Evolutionary conservation across 2,888 invertebrate genomes (phyloP).

Genomic region (Ashinkailepas kermadecensis): DNA sequence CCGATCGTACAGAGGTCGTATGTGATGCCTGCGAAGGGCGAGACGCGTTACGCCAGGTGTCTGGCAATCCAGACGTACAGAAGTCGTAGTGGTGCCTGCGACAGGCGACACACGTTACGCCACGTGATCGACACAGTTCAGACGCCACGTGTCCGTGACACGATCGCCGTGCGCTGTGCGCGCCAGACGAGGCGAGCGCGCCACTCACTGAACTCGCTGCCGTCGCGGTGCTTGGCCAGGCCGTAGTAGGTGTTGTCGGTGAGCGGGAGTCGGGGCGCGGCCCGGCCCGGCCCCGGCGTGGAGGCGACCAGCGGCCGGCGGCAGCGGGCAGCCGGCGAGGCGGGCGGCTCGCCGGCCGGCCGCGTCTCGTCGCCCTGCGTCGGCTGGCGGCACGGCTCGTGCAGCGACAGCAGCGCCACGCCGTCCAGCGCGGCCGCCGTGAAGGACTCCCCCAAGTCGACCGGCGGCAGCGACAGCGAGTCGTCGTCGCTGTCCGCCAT

Average conservation of each 20-base stretch:
- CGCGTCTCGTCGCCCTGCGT: constrained; percentile 17
- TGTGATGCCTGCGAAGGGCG: constrained; percentile 3
- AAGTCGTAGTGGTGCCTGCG: too few relatives aligned
- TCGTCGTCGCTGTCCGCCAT: constrained; percentile 17
- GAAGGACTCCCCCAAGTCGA: neutral
- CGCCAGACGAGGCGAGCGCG: too few relatives aligned
- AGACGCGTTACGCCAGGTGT: neutral
- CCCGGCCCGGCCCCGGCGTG: neutral
- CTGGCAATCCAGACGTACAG: too few relatives aligned
- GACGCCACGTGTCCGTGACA: too few relatives aligned
- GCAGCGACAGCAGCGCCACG: neutral
- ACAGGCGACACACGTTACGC: too few relatives aligned
- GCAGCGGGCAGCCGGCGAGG: neutral
- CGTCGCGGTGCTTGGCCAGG: constrained; percentile 9
- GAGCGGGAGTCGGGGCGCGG: neutral
- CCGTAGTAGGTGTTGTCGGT: constrained; percentile 20
- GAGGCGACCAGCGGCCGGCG: neutral
- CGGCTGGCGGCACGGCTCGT: neutral
- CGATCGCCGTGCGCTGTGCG: too few relatives aligned
- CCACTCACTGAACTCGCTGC: constrained; percentile 22
- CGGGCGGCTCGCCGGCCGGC: neutral
- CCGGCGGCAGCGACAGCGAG: constrained; percentile 8
- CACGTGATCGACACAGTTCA: too few relatives aligned
- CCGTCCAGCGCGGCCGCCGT: neutral
- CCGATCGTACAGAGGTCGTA: constrained; percentile 10